Conservation (phyloP, 2,888 invertebrate genomes). For the Rhingia rostrata region DNA sequence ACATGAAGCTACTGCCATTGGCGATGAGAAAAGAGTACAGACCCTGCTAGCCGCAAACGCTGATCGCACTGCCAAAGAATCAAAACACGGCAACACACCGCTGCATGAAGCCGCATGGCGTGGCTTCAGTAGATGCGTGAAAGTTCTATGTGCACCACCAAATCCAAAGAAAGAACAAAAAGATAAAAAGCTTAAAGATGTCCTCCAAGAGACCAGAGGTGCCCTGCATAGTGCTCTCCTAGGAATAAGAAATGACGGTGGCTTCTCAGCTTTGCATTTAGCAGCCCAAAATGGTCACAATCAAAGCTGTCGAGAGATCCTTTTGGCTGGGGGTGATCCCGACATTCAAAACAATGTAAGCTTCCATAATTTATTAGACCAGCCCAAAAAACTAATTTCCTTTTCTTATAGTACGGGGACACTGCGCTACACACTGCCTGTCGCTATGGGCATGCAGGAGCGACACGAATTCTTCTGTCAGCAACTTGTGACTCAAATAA, state of each 20-base stretch:
- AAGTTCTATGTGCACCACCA: constrained; percentile 85
- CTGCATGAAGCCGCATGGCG: constrained; percentile 98
- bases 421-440: constrained; percentile 97
- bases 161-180: constrained; percentile 76
- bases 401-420: constrained; percentile 91
- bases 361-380: constrained; percentile 2
- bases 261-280: constrained; percentile 96
- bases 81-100: constrained; percentile 94
- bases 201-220: constrained; percentile 78
- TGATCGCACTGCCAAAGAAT: constrained; percentile 80
- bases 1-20: constrained; percentile 79
- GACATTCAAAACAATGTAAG: constrained; percentile 94
- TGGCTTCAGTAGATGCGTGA: constrained; percentile 93
- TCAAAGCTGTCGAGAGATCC: constrained; percentile 94
- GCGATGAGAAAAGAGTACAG: constrained; percentile 79
- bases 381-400: not conserved
- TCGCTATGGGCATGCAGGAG: constrained; percentile 97
- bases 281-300: constrained; percentile 98
- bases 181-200: constrained; percentile 77
- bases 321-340: constrained; percentile 93
- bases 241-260: constrained; percentile 90
- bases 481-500: constrained; percentile 93
- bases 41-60: constrained; percentile 78
- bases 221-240: constrained; percentile 87
- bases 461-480: constrained; percentile 95